phyloP scores from a whole-genome alignment of 1,140 invertebrate species.

The Arion vulgaris region DNA sequence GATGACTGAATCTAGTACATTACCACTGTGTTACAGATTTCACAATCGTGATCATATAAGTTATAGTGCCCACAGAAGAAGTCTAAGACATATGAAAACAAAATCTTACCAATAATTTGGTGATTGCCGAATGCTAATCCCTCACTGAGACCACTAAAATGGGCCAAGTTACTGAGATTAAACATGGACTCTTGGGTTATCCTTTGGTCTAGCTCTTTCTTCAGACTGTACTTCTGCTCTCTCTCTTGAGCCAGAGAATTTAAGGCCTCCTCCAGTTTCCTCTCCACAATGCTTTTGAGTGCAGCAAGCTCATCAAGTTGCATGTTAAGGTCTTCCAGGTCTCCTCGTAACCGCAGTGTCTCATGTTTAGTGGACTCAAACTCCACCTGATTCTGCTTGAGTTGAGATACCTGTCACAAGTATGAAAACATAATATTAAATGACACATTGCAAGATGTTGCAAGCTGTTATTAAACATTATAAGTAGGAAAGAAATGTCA shows the following conservation, averaged over 20 bases:
- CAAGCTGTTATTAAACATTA: too few species aligned
- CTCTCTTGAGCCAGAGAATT: constrained; percentile 91
- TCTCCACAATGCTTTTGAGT: constrained; percentile 90
- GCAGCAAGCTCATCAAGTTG: constrained; percentile 80
- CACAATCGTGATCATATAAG: too few species aligned
- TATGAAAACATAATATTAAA: neutral
- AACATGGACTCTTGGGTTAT: constrained; percentile 68
- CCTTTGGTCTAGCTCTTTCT: constrained; percentile 95
- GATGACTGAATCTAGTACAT: too few species aligned
- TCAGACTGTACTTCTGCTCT: constrained; percentile 96
- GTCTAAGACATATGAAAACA: too few species aligned
- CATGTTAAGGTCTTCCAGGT: constrained; percentile 69
- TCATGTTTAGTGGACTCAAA: constrained; percentile 99
- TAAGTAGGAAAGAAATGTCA: too few species aligned
- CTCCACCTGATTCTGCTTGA: constrained; percentile 83
- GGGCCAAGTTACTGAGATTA: constrained; percentile 68
- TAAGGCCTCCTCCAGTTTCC: constrained; percentile 96
- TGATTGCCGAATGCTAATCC: constrained; percentile 75
- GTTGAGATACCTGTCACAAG: neutral
- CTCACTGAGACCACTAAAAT: constrained; percentile 75
- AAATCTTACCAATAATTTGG: constrained; percentile 37
- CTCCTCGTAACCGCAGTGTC: constrained; percentile 80
- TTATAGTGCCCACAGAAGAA: too few species aligned
- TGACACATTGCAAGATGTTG: neutral
- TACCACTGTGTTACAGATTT: too few species aligned